Evolutionary conservation across 2,888 invertebrate genomes (phyloP).

Genomic region (Dicroscelio sp.): DNA sequence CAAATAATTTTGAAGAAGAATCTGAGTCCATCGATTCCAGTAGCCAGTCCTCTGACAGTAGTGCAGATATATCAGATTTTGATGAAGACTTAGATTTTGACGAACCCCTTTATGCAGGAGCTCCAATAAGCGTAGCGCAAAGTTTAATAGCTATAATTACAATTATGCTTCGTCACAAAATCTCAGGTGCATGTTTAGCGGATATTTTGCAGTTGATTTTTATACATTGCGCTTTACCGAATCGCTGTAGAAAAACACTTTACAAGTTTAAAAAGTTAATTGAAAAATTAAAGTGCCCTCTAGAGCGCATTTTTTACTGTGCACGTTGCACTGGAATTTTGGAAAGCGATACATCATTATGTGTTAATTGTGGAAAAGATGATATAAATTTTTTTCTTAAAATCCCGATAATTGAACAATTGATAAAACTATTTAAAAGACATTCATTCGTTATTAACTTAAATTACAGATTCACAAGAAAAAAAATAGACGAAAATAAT

Average conservation of each 20-base stretch:
- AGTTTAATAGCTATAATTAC: slow-evolving; percentile 9
- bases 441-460: slow-evolving; percentile 58
- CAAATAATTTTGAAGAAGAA: too few species aligned
- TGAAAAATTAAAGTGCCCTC: slow-evolving; percentile 20
- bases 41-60: too few species aligned
- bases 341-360: background rate
- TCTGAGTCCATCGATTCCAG: too few species aligned
- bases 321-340: background rate
- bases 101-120: background rate
- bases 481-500: background rate
- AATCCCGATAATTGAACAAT: slow-evolving; percentile 50
- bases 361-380: background rate
- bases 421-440: slow-evolving; percentile 33
- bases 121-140: background rate
- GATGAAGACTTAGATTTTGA: too few species aligned
- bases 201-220: background rate
- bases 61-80: too few species aligned
- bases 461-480: slow-evolving; percentile 63
- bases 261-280: slow-evolving; percentile 41
- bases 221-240: slow-evolving; percentile 12
- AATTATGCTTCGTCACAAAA: background rate
- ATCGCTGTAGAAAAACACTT: slow-evolving; percentile 1
- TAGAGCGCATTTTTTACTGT: slow-evolving; percentile 30
- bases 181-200: background rate
- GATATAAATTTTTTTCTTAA: background rate